Base-by-base conservation (phyloP, 2,797 vertebrate genomes). In the Cuniculus paca region DNA sequence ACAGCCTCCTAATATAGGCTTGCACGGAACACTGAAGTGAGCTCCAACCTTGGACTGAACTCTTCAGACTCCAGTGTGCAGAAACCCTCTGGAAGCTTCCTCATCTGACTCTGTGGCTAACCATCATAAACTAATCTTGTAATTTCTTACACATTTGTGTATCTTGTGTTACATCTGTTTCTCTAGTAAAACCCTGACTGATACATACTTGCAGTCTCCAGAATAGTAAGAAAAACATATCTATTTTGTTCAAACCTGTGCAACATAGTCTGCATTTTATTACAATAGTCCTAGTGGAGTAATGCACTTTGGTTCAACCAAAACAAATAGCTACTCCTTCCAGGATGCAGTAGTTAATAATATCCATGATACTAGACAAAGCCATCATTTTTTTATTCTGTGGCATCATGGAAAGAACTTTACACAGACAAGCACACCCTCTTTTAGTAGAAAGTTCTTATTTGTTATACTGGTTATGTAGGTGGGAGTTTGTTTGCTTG, bases 371-470 rank as follows among this genome's bases (percentile, higher is more conserved):
- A 61, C 7, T 45, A 79, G 54, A 36, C 6, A 75, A 85, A 75
- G 8, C 5, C 5, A 26, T 45, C 11, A 3, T 52, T 36, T 84
- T 80, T 17, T 0, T 88, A 6, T 54, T 68, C 14, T 77, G 39
- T 50, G 52, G 42, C 45, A 7, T 39, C 31, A 19, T 1, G 48
- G 45, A 31, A 86, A 94, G 31, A 95, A 52, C 31, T 52, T 31
- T 63, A 48, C 22, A 56, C 0, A 1, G 7, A 63, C 6, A 63
- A 63, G 54, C 3, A n/a, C 3, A n/a, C 2, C 14, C 1, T 54
- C 70, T 34, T 72, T 78, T 75, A 58, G 48, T 42, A 61, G 52
- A 81, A 42, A 22, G 14, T 77, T 31, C 5, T 20, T 45, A 24
- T 10, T 54, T 24, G 0, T 79, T 74, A 50, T 39, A 82, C 7